These are phyloP conservation scores for Limanda limanda DNA, from an alignment of 2,113 vertebrate genomes.

Conservation along the genomic window DNA sequence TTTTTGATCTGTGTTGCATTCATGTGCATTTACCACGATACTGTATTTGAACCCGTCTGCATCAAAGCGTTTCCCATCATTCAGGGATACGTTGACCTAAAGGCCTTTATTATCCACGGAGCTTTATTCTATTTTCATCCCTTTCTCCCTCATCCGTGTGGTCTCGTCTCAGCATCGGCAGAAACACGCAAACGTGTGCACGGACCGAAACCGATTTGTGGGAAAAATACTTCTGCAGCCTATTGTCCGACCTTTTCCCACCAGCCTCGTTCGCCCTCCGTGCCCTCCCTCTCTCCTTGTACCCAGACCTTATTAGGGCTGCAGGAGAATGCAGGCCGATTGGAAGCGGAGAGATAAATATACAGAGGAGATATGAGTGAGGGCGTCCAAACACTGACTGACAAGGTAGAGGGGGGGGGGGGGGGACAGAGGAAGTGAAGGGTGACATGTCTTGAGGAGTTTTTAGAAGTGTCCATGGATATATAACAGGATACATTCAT, in stretches of 20 bases:
- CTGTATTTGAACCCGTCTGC: conserved; percentile 25
- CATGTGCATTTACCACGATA: conserved; percentile 3
- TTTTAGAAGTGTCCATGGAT: neutral
- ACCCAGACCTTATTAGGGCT: conserved; percentile 77
- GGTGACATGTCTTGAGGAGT: neutral
- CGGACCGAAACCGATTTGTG: conserved; percentile 56
- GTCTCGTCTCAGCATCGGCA: conserved; percentile 2
- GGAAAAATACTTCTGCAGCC: conserved; percentile 62
- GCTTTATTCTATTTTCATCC: conserved; percentile 12
- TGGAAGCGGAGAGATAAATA: conserved; percentile 71
- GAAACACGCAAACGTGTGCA: neutral
- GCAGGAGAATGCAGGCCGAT: conserved; percentile 32
- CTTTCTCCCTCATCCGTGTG: conserved; percentile 8
- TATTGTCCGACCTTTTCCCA: conserved; percentile 67
- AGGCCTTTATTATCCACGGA: conserved; percentile 18
- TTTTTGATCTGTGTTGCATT: neutral
- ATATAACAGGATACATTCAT: neutral
- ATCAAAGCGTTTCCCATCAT: conserved; percentile 52
- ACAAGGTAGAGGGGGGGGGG: conserved; percentile 15
- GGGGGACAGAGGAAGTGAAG: neutral
- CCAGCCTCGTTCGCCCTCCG: conserved; percentile 29
- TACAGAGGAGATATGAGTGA: conserved; percentile 67
- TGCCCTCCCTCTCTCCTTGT: conserved; percentile 22
- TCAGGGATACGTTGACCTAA: conserved; percentile 10
- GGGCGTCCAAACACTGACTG: conserved; percentile 62